phyloP scores from a whole-genome alignment of 2,113 vertebrate species.

The Malurus elegans region DNA sequence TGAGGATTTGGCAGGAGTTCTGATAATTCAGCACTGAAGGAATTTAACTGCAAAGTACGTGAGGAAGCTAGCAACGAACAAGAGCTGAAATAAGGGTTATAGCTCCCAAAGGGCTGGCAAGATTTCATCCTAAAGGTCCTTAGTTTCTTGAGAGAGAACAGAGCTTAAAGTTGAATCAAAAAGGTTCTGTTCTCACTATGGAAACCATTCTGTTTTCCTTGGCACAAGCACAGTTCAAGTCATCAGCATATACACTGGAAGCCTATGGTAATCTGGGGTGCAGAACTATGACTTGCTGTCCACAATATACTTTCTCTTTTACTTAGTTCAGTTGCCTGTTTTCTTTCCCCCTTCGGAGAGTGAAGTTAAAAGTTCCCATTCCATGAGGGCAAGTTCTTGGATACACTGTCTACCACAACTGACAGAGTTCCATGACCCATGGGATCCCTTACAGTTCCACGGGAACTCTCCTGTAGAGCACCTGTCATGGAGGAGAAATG shows the following conservation, averaged over 20 bases:
- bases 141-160: not conserved
- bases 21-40: not conserved
- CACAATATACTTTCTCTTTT: not conserved
- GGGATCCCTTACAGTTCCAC: not conserved
- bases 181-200: not conserved
- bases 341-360: not conserved
- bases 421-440: accelerated
- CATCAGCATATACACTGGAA: not conserved
- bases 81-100: not conserved
- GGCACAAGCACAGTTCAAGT: not conserved
- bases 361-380: not conserved
- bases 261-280: not conserved
- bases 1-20: not conserved
- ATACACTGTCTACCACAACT: not conserved
- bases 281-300: not conserved
- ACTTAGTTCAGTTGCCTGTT: not conserved
- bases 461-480: not conserved
- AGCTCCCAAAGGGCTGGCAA: not conserved
- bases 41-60: not conserved
- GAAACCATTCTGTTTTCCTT: not conserved
- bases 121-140: constrained; percentile 4
- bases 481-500: not conserved
- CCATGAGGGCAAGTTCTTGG: not conserved
- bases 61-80: not conserved
- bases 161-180: not conserved